Percentiles rank a stretch among this genome's conserved stretches.
Conservation (phyloP, 1,140 invertebrate species). For the Andrena cerasifolii region DNA sequence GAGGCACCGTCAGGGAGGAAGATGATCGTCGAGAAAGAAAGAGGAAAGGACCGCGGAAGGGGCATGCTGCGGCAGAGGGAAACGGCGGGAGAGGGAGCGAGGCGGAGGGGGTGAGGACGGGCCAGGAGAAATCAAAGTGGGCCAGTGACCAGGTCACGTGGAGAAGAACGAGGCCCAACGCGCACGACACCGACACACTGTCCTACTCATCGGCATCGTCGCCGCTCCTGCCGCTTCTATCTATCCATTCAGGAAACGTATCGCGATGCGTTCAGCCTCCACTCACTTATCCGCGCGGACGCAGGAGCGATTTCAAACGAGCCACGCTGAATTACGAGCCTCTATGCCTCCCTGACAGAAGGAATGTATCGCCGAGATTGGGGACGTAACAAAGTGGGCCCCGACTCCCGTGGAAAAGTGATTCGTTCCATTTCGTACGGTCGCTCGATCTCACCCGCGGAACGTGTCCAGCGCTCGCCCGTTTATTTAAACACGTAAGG, state of each 20-base stretch:
- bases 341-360: not conserved
- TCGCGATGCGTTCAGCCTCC: constrained; percentile 56
- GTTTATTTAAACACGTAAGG: too few species aligned
- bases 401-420: too few species aligned
- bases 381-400: too few species aligned
- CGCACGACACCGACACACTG: constrained; percentile 81
- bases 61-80: constrained; percentile 12
- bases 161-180: constrained; percentile 78
- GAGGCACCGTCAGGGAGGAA: constrained; percentile 3
- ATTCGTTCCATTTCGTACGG: too few species aligned
- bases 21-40: constrained; percentile 31
- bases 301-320: constrained; percentile 33
- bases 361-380: not conserved
- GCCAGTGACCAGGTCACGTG: constrained; percentile 81
- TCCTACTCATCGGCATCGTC: constrained; percentile 78
- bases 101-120: constrained; percentile 30
- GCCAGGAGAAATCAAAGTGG: constrained; percentile 79
- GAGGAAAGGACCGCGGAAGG: constrained; percentile 12
- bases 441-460: too few species aligned
- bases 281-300: constrained; percentile 20
- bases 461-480: too few species aligned
- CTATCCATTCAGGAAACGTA: constrained; percentile 76
- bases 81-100: constrained; percentile 35
- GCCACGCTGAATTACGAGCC: constrained; percentile 20
- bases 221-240: constrained; percentile 61